phyloP scores from a whole-genome alignment of 2,113 vertebrate genomes.

The Romanogobio albipinnatus region DNA sequence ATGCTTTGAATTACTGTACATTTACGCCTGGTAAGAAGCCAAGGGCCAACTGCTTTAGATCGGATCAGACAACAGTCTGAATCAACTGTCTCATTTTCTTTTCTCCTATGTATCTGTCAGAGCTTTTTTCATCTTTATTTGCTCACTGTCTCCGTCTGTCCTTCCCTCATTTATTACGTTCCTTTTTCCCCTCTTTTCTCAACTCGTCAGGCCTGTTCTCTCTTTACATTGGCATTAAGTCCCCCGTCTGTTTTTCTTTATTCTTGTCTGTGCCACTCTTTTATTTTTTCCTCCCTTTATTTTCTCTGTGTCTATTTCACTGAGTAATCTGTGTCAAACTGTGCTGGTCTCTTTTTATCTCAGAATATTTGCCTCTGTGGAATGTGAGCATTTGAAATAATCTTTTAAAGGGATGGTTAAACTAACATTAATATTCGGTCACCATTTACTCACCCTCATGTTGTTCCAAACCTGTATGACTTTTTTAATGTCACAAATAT shows the following conservation, averaged over 20 bases:
- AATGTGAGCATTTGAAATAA: not conserved
- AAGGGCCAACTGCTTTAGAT: slow-evolving; percentile 72
- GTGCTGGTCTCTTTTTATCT: not conserved
- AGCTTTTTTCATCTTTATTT: slow-evolving; percentile 55
- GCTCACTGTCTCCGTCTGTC: slow-evolving; percentile 35
- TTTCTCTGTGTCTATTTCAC: not conserved
- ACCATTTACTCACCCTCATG: not conserved
- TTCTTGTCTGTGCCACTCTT: slow-evolving; percentile 44
- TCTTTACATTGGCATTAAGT: slow-evolving; percentile 39
- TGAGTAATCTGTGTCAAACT: slow-evolving; percentile 8
- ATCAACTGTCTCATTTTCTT: slow-evolving; percentile 53
- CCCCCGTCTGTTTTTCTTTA: slow-evolving; percentile 19
- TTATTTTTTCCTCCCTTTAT: slow-evolving; percentile 37
- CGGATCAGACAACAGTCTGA: slow-evolving; percentile 70
- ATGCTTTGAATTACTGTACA: slow-evolving; percentile 80
- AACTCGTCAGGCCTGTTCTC: slow-evolving; percentile 47
- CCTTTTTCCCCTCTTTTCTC: slow-evolving; percentile 29
- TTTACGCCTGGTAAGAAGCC: slow-evolving; percentile 70
- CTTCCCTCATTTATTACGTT: slow-evolving; percentile 26
- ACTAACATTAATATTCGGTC: not conserved
- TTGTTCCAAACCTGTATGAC: not conserved
- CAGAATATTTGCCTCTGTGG: not conserved
- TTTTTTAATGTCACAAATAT: too few relatives aligned
- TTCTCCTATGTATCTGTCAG: slow-evolving; percentile 37
- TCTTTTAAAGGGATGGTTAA: not conserved